Percentiles rank a stretch among this genome's conserved stretches.
These are phyloP conservation scores for Rhea pennata DNA, from an alignment of 2,113 vertebrate species.

Conservation along the genomic window DNA sequence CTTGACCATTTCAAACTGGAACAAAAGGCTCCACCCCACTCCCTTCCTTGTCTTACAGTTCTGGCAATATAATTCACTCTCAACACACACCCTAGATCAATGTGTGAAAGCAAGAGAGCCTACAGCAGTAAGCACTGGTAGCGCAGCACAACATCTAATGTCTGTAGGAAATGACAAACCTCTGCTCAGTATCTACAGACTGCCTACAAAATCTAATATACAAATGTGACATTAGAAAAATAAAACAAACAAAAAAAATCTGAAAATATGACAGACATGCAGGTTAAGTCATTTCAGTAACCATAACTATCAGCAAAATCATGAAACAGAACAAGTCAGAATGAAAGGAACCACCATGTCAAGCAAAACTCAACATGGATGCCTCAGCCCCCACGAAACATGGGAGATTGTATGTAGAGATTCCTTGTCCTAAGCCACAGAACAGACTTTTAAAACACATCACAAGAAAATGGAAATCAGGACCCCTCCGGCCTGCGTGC, in stretches of 20 bases:
- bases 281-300: neutral
- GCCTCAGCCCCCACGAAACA: neutral
- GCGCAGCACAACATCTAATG: too few relatives aligned
- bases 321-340: neutral
- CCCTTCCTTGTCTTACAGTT: neutral
- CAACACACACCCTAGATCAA: neutral
- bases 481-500: neutral
- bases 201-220: neutral
- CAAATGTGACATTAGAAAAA: neutral
- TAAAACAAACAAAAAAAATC: too few relatives aligned
- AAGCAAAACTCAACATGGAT: neutral
- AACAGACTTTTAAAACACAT: neutral
- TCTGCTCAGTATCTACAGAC: neutral
- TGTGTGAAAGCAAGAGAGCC: neutral
- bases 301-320: neutral
- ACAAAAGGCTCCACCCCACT: neutral
- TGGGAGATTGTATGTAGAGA: neutral
- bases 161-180: neutral
- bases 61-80: neutral
- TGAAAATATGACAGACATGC: too few relatives aligned
- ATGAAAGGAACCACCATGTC: neutral
- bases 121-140: neutral
- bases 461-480: neutral
- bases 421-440: neutral
- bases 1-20: neutral